Conservation (phyloP, 2,797 vertebrate species). For the Aulostomus chinensis region DNA sequence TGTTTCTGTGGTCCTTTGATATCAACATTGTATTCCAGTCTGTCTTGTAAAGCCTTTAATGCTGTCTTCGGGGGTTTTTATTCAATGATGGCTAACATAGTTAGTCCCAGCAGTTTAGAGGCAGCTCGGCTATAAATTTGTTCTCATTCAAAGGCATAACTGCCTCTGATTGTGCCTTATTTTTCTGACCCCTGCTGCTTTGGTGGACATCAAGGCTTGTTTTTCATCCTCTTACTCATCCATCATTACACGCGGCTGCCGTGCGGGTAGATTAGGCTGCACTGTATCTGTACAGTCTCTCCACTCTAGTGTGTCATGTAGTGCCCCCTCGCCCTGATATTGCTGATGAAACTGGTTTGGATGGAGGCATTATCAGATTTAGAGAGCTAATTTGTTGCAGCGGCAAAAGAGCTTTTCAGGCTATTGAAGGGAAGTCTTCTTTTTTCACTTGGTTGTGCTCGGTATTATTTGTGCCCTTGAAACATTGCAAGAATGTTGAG, state of each 20-base stretch:
- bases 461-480: slow-evolving; percentile 67
- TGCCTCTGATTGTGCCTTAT: slow-evolving; percentile 30
- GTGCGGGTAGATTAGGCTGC: slow-evolving; percentile 26
- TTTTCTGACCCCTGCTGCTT: slow-evolving; percentile 56
- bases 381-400: slow-evolving; percentile 67
- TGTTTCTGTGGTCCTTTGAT: slow-evolving; percentile 69
- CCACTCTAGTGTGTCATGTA: slow-evolving; percentile 32
- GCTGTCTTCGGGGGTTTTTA: slow-evolving; percentile 63
- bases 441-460: slow-evolving; percentile 17
- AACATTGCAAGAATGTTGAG: slow-evolving; percentile 63
- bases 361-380: slow-evolving; percentile 65
- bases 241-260: slow-evolving; percentile 36
- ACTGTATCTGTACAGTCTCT: slow-evolving; percentile 37
- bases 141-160: slow-evolving; percentile 22
- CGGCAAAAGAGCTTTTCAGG: slow-evolving; percentile 51
- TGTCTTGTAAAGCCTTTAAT: slow-evolving; percentile 69
- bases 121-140: slow-evolving; percentile 34
- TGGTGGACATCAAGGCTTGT: slow-evolving; percentile 46
- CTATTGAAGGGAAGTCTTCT: slow-evolving; percentile 39
- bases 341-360: slow-evolving; percentile 62
- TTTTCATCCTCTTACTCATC: slow-evolving; percentile 46
- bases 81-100: slow-evolving; percentile 51
- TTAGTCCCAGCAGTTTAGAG: slow-evolving; percentile 61
- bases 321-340: slow-evolving; percentile 24
- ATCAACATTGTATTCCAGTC: slow-evolving; percentile 52